Conservation (phyloP, 2,797 vertebrate species). For the Urophycis tenuis region DNA sequence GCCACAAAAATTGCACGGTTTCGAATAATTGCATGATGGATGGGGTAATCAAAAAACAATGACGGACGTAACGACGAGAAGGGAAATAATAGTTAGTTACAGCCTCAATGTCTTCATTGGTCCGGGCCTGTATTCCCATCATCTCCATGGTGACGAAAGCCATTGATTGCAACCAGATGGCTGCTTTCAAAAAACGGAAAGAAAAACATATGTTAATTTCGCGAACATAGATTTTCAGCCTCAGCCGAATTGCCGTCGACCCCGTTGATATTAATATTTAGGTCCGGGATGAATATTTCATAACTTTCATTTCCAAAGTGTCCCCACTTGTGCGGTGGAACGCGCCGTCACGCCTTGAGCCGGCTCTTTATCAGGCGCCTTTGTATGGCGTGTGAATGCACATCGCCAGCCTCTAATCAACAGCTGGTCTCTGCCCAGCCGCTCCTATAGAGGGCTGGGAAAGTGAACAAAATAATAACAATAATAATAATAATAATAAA, state of each 20-base stretch:
- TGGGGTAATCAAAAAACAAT: neutral
- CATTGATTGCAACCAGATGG: constrained; percentile 2
- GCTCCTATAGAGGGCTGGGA: constrained; percentile 22
- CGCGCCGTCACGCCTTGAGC: constrained; percentile 15
- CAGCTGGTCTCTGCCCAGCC: constrained; percentile 43
- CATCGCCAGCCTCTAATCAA: constrained; percentile 54
- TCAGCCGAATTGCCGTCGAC: neutral
- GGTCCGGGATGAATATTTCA: neutral
- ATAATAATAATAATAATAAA: neutral
- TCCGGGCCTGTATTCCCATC: neutral
- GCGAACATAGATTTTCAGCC: neutral
- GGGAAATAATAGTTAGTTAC: constrained; percentile 2
- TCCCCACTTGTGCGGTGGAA: constrained; percentile 29
- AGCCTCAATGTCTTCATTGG: neutral
- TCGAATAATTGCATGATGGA: constrained; percentile 1
- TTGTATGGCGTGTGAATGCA: constrained; percentile 38
- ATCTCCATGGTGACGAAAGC: neutral
- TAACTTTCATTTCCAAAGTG: constrained; percentile 13
- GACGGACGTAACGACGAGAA: neutral
- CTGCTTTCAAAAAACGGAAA: neutral
- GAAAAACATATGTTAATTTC: neutral
- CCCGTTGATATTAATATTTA: neutral
- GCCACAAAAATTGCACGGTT: neutral
- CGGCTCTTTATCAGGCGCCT: constrained; percentile 26
- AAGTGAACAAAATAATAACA: neutral